Percentiles rank a stretch among this genome's conserved stretches.
Evolutionary conservation across 1,140 invertebrate genomes (phyloP).

Genomic region (Sarcophaga bullata): DNA sequence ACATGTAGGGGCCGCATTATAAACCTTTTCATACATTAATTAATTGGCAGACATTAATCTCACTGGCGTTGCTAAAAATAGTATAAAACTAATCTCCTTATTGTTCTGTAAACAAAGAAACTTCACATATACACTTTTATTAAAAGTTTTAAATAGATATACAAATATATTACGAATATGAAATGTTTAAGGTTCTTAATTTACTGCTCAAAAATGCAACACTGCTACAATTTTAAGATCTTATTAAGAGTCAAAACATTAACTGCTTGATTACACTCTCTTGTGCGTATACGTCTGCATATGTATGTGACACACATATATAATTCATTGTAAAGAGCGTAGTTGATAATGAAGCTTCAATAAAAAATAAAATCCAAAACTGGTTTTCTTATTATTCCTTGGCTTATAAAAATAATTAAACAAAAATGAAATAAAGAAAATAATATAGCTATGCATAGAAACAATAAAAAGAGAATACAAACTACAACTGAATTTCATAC

Average conservation of each 20-base stretch:
- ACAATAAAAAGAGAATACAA: neutral
- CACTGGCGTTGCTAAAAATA: no score
- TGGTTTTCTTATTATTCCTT: neutral
- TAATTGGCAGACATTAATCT: no score
- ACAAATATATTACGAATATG: no score
- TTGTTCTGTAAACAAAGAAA: no score
- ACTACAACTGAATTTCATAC: neutral
- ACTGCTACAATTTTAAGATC: neutral
- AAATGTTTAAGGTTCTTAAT: neutral
- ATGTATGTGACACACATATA: neutral
- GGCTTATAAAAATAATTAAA: neutral
- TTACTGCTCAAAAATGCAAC: neutral
- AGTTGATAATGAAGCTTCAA: no score
- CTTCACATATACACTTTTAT: no score
- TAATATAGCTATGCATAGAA: neutral
- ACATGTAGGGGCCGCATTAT: no score
- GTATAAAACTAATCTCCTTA: no score
- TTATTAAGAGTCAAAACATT: neutral
- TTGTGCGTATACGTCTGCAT: neutral
- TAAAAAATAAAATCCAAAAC: constrained; percentile 6
- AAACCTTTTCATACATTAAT: no score
- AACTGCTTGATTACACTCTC: neutral
- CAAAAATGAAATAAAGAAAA: neutral
- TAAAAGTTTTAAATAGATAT: no score
- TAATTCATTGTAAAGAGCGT: neutral